Evolutionary conservation across 2,113 vertebrate genomes (phyloP).

Genomic region (Epinephelus cyanopodus): DNA sequence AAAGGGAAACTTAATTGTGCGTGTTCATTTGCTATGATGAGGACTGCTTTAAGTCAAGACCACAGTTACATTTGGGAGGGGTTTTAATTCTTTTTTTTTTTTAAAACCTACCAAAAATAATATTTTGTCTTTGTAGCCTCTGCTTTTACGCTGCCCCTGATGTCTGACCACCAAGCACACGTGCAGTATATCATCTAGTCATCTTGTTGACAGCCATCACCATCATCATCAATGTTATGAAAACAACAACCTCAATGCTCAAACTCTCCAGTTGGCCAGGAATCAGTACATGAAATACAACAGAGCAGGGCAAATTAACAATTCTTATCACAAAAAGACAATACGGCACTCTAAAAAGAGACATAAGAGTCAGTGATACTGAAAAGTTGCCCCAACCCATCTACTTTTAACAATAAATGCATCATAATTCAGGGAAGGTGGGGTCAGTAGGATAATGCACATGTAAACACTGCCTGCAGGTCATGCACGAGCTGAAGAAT

Average conservation of each 20-base stretch:
- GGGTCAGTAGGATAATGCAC: not conserved
- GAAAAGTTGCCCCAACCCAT: not conserved
- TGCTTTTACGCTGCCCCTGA: not conserved
- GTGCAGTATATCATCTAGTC: not conserved
- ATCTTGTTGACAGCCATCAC: not conserved
- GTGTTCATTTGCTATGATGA: not conserved
- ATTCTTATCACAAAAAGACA: not conserved
- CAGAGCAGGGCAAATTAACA: not conserved
- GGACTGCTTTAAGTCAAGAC: not conserved
- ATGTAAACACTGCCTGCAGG: not conserved
- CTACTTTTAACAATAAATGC: not conserved
- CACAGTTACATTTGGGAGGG: too few relatives aligned
- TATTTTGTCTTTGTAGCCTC: not conserved
- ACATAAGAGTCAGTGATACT: not conserved
- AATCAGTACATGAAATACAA: not conserved
- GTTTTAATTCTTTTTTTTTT: too few relatives aligned
- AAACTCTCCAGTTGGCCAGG: conserved; percentile 2
- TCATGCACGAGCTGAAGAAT: not conserved
- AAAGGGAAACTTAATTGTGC: not conserved
- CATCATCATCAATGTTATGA: not conserved
- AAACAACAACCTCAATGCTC: not conserved
- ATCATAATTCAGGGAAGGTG: not conserved
- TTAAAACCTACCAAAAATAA: not conserved
- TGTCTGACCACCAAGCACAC: not conserved
- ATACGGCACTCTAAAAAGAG: not conserved